phyloP scores from a whole-genome alignment of 2,113 vertebrate species.

The Tachysurus fulvidraco region DNA sequence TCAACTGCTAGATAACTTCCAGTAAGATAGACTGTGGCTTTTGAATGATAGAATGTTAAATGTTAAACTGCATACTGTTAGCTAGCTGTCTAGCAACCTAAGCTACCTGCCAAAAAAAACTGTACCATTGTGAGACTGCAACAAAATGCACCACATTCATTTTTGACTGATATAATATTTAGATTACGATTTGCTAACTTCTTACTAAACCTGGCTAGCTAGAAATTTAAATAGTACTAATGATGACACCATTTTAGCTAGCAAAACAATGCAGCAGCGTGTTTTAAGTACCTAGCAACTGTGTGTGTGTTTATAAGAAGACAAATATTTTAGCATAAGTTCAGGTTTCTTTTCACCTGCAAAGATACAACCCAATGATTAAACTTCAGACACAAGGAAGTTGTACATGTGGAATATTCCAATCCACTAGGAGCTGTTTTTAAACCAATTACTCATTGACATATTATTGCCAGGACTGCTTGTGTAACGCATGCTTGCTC shows the following conservation, averaged over 20 bases:
- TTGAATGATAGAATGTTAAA: too few relatives aligned
- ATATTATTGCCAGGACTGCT: background rate
- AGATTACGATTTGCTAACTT: too few relatives aligned
- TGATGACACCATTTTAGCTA: background rate
- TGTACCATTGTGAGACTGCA: too few relatives aligned
- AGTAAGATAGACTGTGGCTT: too few relatives aligned
- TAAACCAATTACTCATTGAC: slow-evolving; percentile 8
- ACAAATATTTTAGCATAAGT: background rate
- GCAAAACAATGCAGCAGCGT: background rate
- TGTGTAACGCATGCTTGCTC: background rate
- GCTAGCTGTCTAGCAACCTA: too few relatives aligned
- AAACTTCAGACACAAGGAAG: background rate
- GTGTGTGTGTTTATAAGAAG: background rate
- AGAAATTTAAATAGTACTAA: background rate
- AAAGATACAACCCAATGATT: background rate
- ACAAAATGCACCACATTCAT: background rate
- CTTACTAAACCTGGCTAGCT: background rate
- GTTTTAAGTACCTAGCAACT: background rate
- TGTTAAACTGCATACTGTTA: too few relatives aligned
- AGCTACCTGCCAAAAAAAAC: too few relatives aligned
- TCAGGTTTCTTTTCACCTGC: background rate
- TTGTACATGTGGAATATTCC: background rate
- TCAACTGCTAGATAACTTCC: too few relatives aligned
- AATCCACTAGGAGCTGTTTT: background rate
- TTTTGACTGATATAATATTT: background rate